Base-by-base conservation (phyloP, 1,140 invertebrate genomes). In the Zaprionus taronus region DNA sequence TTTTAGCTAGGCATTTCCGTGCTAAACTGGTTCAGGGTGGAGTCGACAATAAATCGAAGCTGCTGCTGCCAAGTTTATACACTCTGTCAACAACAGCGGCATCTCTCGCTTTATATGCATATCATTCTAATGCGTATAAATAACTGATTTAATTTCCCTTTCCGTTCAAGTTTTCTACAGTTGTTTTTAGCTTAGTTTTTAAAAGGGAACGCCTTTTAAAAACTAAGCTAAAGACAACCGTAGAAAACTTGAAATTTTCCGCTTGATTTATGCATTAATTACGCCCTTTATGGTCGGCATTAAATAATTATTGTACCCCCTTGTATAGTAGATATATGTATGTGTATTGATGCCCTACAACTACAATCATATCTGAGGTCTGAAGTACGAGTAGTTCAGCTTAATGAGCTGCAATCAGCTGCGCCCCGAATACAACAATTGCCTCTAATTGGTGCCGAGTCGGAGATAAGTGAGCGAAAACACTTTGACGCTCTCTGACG, bases 191-290 rank as follows among this genome's bases (percentile, higher is more conserved):
- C n/a, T n/a, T n/a, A n/a, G n/a, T n/a, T n/a, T n/a, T n/a, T n/a
- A n/a, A n/a, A n/a, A n/a, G n/a, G n/a, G n/a, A n/a, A n/a, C n/a
- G n/a, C 41, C n/a, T 41, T 6, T 6, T n/a, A 5, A 1, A 9
- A 14, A 61, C 26, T 64, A 24, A 36, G 36, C 70, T 58, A 41
- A 67, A 34, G 49, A 26, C 41, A 24, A 83, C 58, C 79, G 71
- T 71, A 67, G 68, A 72, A 58, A 86, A 60, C 31, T 68, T 47
- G 49, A 84, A 83, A 73, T 76, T 89, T 84, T 89, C 78, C 78
- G 66, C 84, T 81, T 73, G 61, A 87, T 83, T 89, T 66, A 73
- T 76, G 78, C 47, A 73, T 67, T 81, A 75, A 81, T 56, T 69
- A 31, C 64, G 61, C 64, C 71, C 55, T 80, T 79, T 58, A 41